Conservation (phyloP, 2,797 vertebrate species). For the Hydrolagus colliei region DNA sequence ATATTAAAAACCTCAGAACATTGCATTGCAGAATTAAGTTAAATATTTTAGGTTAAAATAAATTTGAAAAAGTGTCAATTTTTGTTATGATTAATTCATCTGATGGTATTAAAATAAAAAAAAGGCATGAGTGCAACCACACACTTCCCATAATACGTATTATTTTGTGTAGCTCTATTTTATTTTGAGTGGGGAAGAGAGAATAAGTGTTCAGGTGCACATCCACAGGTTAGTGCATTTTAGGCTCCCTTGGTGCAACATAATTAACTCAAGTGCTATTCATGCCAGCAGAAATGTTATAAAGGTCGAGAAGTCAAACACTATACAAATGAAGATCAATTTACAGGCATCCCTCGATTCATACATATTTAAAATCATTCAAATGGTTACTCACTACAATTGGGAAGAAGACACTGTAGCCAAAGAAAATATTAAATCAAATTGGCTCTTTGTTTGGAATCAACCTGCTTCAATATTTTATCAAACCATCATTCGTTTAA, state of each 20-base stretch:
- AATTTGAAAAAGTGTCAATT: background rate
- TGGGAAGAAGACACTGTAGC: no score
- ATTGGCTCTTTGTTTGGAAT: no score
- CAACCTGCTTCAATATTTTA: no score
- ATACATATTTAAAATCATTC: no score
- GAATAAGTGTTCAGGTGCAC: slow-evolving; percentile 4
- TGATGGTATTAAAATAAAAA: background rate
- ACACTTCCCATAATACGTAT: background rate
- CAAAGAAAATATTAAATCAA: no score
- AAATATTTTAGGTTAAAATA: background rate
- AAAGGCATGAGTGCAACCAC: background rate
- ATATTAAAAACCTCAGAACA: background rate
- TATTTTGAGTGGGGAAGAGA: background rate
- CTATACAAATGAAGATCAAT: background rate
- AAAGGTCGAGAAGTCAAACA: background rate
- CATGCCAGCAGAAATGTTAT: no score
- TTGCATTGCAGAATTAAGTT: background rate
- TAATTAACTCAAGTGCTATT: background rate
- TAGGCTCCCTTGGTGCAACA: background rate
- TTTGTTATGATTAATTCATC: background rate
- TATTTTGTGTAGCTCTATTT: background rate
- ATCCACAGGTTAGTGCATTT: background rate
- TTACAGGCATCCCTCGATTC: no score
- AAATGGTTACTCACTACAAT: no score
- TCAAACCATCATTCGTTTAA: no score